A percentile compares a stretch with the other conserved stretches of the same genome.
phyloP scores from a whole-genome alignment of 2,888 invertebrate species.

The Bembecia ichneumoniformis region DNA sequence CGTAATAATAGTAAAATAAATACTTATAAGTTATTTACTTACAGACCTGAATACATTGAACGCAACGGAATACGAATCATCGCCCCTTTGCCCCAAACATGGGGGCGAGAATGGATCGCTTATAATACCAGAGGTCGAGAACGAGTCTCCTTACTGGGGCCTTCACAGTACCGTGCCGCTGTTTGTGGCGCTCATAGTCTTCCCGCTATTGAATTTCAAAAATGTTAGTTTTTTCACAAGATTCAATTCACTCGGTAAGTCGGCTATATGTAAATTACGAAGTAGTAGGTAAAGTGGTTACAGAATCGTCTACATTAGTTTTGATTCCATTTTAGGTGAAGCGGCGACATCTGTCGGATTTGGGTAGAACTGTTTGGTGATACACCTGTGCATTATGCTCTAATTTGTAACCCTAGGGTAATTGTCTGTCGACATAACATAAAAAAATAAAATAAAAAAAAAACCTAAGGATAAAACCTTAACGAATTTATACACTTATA shows the following conservation, averaged over 20 bases:
- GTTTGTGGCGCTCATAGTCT: conserved; percentile 81
- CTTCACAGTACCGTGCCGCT: conserved; percentile 85
- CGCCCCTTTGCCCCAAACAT: conserved; percentile 59
- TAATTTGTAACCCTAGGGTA: no score
- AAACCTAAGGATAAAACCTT: no score
- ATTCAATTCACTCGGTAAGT: conserved; percentile 89
- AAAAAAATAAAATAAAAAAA: no score
- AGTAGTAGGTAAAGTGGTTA: no score
- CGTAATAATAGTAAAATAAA: no score
- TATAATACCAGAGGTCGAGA: conserved; percentile 22
- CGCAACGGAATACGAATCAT: conserved; percentile 26
- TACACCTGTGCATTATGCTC: no score
- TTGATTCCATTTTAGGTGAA: no score
- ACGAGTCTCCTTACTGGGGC: conserved; percentile 76
- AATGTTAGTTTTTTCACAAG: conserved; percentile 93
- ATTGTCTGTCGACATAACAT: no score
- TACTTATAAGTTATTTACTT: conserved; percentile 4
- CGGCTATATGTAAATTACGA: neutral
- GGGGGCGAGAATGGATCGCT: conserved; percentile 29
- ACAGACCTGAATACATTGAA: conserved; percentile 38
- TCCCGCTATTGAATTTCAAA: conserved; percentile 87
- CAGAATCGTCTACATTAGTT: no score
- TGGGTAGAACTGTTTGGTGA: no score
- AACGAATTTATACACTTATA: no score
- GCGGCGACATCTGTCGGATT: no score